Evolutionary conservation across 2,797 vertebrate species (phyloP), one percentile per base, ranked within the genome.

Genomic region (Gymnodraco acuticeps): DNA sequence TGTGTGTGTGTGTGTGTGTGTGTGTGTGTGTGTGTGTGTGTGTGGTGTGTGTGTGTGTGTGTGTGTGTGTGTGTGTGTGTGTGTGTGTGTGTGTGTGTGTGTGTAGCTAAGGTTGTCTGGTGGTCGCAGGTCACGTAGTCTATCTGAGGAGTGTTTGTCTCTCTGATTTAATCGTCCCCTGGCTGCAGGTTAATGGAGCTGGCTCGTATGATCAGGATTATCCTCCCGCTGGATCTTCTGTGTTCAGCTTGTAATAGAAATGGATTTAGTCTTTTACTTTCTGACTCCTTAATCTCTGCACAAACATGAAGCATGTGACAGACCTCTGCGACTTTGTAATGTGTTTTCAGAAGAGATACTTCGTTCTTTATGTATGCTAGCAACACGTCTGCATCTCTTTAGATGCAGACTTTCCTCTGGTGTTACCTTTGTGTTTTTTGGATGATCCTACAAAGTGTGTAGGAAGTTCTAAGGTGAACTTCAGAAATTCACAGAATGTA

Each of bases 91-190:
- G 38, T 46, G 67, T 73, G 67, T 77, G 33, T 8, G 5, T 5
- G 33, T 80, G 81, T 43, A n/a, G 77, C 81, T 92, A 92, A 93
- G 88, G 89, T 75, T 75, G 64, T 65, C 80, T 82, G 80, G 66
- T 64, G 84, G 90, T 61, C 88, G 87, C 85, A 74, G 89, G 90
- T 94, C 92, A 93, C 93, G 87, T 87, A 91, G 80, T 77, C 83
- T 74, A 82, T 88, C 89, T 82, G 63, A 70, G 78, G 82, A 90
- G 89, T 90, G 92, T 93, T 92, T 93, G 90, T 89, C 77, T 81
- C 55, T 46, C 60, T 86, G 89, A 93, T 89, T 91, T 89, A 92
- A 78, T 81, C 55, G 70, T 87, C 90, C 76, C 87, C 65, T 4
- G 80, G 75, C 85, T 50, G 77, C 43, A 67, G 53, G 23, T 87